Percentiles rank a stretch among this genome's conserved stretches.
Evolutionary conservation across 2,113 vertebrate genomes (phyloP).

Genomic region (Rattus norvegicus): DNA sequence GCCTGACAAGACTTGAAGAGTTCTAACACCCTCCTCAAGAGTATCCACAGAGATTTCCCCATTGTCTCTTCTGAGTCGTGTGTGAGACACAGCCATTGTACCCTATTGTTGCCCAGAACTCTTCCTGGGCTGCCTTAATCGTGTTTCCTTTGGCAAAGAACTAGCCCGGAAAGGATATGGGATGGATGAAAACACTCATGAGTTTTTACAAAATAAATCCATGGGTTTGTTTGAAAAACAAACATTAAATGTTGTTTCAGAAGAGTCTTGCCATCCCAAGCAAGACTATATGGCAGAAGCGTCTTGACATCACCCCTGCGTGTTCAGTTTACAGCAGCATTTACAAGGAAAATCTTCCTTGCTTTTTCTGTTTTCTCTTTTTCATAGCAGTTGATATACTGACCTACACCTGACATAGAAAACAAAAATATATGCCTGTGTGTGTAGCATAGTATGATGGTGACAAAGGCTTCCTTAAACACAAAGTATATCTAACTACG

Average conservation of each 20-base stretch:
- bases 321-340: slow-evolving; percentile 17
- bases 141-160: slow-evolving; percentile 79
- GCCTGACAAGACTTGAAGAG: not conserved
- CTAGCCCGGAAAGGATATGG: slow-evolving; percentile 75
- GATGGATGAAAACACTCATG: slow-evolving; percentile 77
- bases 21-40: not conserved
- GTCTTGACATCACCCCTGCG: slow-evolving; percentile 26
- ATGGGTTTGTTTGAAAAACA: slow-evolving; percentile 79
- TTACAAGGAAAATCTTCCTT: slow-evolving; percentile 44
- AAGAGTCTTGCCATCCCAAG: slow-evolving; percentile 75
- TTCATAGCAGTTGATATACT: not conserved
- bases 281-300: slow-evolving; percentile 55
- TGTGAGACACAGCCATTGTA: slow-evolving; percentile 38
- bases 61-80: slow-evolving; percentile 47
- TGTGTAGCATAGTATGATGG: slow-evolving; percentile 27
- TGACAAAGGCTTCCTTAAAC: slow-evolving; percentile 19
- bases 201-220: slow-evolving; percentile 79
- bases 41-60: not conserved
- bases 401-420: not conserved
- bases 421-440: not conserved
- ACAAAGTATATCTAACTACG: not conserved
- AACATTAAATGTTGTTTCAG: slow-evolving; percentile 71
- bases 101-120: slow-evolving; percentile 61
- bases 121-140: slow-evolving; percentile 74
- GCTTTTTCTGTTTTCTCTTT: slow-evolving; percentile 29